Conservation (phyloP, 2,113 vertebrate genomes). For the Charina bottae region DNA sequence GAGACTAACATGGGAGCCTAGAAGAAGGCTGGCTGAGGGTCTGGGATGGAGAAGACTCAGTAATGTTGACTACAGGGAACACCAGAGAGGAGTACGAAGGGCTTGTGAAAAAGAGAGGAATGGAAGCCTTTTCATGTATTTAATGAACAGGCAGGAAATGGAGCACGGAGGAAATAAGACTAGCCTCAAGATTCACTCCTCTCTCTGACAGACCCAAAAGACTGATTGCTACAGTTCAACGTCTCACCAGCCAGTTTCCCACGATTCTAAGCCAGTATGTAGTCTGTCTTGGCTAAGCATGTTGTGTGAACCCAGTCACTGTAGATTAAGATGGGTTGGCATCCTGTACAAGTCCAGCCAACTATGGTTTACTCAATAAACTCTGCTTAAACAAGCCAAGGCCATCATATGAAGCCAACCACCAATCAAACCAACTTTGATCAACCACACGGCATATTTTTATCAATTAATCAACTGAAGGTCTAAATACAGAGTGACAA, state of each 20-base stretch:
- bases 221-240: background rate
- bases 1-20: background rate
- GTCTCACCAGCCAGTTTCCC: background rate
- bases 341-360: background rate
- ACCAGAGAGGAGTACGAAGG: too few species aligned
- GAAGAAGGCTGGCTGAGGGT: background rate
- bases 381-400: background rate
- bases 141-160: background rate
- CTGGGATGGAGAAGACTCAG: background rate
- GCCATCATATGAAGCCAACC: background rate
- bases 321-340: background rate
- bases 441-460: background rate
- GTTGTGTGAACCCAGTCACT: background rate
- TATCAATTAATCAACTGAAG: background rate
- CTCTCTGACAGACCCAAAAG: too few species aligned
- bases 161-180: background rate
- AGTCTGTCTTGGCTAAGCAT: background rate
- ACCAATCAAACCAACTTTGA: background rate
- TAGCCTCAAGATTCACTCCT: background rate
- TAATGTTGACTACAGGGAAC: background rate
- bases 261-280: background rate
- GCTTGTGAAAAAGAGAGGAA: too few species aligned
- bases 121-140: background rate
- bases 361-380: background rate
- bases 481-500: background rate